phyloP scores from a whole-genome alignment of 2,888 invertebrate species.

The Lithodes maja region DNA sequence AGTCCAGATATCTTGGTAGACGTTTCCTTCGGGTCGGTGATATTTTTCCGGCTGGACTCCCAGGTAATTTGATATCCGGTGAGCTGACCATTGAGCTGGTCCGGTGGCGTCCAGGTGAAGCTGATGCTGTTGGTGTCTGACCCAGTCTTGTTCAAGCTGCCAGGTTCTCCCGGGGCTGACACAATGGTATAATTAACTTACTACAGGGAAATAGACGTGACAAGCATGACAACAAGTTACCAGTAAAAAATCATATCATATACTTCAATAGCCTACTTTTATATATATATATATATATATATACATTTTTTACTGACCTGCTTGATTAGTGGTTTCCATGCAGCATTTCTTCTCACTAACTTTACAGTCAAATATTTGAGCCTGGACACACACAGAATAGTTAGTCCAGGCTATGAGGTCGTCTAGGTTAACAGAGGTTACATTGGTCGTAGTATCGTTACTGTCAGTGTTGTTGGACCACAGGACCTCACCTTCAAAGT shows the following conservation, averaged over 20 bases:
- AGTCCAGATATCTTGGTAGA: not conserved
- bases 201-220: not conserved
- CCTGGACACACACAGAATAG: not conserved
- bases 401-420: not conserved
- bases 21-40: not conserved
- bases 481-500: not conserved
- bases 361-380: not conserved
- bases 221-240: not conserved
- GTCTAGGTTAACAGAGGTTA: not conserved
- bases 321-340: not conserved
- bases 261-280: not conserved
- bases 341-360: not conserved
- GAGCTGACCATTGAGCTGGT: conserved; percentile 23
- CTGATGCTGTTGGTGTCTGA: not conserved
- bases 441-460: not conserved
- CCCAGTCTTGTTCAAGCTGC: not conserved
- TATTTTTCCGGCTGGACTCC: not conserved
- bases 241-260: not conserved
- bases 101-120: conserved; percentile 16
- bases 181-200: not conserved
- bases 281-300: too few relatives aligned
- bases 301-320: too few relatives aligned
- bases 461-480: not conserved
- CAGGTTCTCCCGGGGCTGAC: not conserved
- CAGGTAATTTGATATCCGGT: conserved; percentile 12